Percentiles rank a stretch among this genome's conserved stretches.
These are phyloP conservation scores for Melanophora roralis DNA, from an alignment of 2,888 invertebrate genomes.

Conservation along the genomic window DNA sequence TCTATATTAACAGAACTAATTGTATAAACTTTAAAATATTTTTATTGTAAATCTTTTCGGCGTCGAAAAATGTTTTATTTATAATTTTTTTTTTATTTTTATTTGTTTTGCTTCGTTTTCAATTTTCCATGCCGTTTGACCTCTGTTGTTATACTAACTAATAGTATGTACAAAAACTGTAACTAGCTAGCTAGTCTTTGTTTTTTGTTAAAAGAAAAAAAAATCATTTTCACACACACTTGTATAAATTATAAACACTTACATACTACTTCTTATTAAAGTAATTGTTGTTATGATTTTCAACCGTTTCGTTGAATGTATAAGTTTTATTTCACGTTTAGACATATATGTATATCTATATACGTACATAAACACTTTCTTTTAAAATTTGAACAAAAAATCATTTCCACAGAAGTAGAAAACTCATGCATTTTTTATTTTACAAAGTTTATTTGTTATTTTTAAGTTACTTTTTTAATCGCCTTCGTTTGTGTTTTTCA, in stretches of 20 bases:
- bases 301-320: slow-evolving; percentile 39
- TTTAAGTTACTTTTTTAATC: not conserved
- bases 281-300: slow-evolving; percentile 11
- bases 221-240: slow-evolving; percentile 20
- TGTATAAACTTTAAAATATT: not conserved
- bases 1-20: too few species aligned
- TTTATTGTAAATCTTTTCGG: not conserved
- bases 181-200: slow-evolving; percentile 48
- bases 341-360: not conserved
- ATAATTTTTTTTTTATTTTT: not conserved
- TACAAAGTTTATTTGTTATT: too few species aligned
- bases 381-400: too few species aligned
- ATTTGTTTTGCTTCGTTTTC: slow-evolving; percentile 18
- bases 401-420: too few species aligned
- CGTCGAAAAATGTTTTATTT: not conserved
- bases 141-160: slow-evolving; percentile 63
- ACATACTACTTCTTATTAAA: not conserved
- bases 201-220: slow-evolving; percentile 36
- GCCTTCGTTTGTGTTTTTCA: not conserved
- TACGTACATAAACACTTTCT: too few species aligned
- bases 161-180: slow-evolving; percentile 52
- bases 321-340: slow-evolving; percentile 14
- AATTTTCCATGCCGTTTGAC: slow-evolving; percentile 64
- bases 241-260: not conserved
- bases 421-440: too few species aligned